Evolutionary conservation across 2,113 vertebrate species (phyloP), one percentile per base, ranked within the genome.

Genomic region (Sceloporus undulatus): DNA sequence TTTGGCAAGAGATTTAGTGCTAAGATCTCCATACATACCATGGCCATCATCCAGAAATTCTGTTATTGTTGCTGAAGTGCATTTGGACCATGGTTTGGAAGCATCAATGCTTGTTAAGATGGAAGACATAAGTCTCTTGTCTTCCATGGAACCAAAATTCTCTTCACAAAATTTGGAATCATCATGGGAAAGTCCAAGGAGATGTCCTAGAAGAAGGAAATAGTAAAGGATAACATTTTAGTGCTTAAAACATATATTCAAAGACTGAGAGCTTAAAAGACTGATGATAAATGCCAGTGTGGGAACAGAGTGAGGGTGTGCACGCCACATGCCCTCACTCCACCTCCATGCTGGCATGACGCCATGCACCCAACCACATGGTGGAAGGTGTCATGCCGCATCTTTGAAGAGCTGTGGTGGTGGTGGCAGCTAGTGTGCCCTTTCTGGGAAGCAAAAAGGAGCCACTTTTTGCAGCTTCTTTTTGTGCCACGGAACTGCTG

Each of bases 101-200:
- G 98, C 97, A 40, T 99, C 98, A 0, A 99, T 99, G 95, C 99
- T 98, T 82, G 98, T 99, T 78, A 99, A 96, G 90, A 99, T 98
- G 92, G 99, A 99, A 16, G 99, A 99, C 99, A 99, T 99, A 86
- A 99, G 97, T n/a, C 98, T 98, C 90, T 99, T 99, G 94, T 99
- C 98, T 86, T 99, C 98, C 71, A 96, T 98, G 77, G 98, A 98
- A 27, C 99, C 98, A 34, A 98, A 99, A 25, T 97, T 98, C 87
- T 99, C 99, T 95, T 99, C 98, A 78, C 99, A 99, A 96, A 99
- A 99, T 94, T 99, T 99, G 79, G 99, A 99, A 95, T 99, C 99
- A 0, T 99, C 99, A 9, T 99, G 99, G 84, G 99, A 99, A 92
- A 99, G 97, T 21, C 99, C 99, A 75, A 99, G 97, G 59, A 99